phyloP scores from a whole-genome alignment of 2,113 vertebrate genomes.

The Pseudopodoces humilis region DNA sequence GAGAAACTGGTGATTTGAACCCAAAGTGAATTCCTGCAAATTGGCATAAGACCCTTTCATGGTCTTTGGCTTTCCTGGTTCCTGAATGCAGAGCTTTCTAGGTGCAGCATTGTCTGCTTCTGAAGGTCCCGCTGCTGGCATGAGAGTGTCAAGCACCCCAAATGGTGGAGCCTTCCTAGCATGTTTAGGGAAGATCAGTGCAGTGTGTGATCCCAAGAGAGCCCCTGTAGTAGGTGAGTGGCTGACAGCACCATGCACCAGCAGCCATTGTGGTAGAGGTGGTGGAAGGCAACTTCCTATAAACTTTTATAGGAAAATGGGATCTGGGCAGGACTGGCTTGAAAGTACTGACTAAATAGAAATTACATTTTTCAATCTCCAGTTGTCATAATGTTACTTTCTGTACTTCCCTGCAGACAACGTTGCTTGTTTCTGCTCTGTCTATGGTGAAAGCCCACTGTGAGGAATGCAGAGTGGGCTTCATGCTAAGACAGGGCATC shows the following conservation, averaged over 20 bases:
- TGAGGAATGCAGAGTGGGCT: background rate
- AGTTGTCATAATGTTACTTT: background rate
- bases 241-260: background rate
- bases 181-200: background rate
- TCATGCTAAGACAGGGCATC: background rate
- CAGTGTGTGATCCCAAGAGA: background rate
- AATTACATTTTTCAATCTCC: background rate
- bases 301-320: background rate
- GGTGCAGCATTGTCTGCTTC: background rate
- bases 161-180: background rate
- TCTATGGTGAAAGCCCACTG: background rate
- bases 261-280: background rate
- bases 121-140: background rate
- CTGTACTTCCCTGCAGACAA: background rate
- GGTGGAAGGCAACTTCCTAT: background rate
- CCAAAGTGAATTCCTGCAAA: background rate
- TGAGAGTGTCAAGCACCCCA: background rate
- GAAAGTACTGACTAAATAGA: background rate
- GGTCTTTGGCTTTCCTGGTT: background rate
- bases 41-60: background rate
- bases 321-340: background rate
- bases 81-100: background rate
- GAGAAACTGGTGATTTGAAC: background rate
- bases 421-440: background rate
- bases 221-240: accelerated